These are phyloP conservation scores for Cosmorhoe ocellata DNA, from an alignment of 2,888 invertebrate species.

Conservation along the genomic window DNA sequence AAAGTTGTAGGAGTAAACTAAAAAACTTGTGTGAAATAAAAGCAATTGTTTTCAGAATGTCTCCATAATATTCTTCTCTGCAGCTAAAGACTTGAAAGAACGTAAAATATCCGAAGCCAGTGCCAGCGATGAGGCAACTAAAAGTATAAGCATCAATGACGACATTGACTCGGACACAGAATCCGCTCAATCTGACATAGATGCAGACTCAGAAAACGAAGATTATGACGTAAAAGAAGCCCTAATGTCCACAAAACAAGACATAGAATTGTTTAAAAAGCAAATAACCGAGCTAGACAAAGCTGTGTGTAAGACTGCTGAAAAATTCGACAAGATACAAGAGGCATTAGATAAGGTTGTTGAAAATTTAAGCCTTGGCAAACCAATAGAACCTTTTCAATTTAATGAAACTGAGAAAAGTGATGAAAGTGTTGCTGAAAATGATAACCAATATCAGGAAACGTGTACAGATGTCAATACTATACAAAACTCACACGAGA, in stretches of 20 bases:
- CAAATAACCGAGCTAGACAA: conserved; percentile 77
- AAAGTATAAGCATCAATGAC: conserved; percentile 29
- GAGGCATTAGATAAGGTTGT: conserved; percentile 70
- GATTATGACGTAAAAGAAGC: conserved; percentile 49
- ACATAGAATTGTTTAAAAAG: conserved; percentile 74
- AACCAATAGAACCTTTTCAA: conserved; percentile 53
- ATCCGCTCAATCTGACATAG: conserved; percentile 55
- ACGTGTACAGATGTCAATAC: conserved; percentile 22
- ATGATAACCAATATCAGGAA: conserved; percentile 2
- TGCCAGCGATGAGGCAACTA: conserved; percentile 41
- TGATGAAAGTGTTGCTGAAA: conserved; percentile 12
- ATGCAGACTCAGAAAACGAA: conserved; percentile 49
- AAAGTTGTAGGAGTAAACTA: too few relatives aligned
- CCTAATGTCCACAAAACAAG: conserved; percentile 57
- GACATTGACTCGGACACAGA: conserved; percentile 57
- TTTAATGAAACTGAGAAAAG: conserved; percentile 21
- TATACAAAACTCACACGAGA: conserved; percentile 78
- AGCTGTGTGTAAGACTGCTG: conserved; percentile 79
- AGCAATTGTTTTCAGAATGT: conserved; percentile 81
- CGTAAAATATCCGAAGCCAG: conserved; percentile 69
- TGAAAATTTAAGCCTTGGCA: conserved; percentile 63
- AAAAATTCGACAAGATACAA: conserved; percentile 81
- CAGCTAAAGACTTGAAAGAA: conserved; percentile 81
- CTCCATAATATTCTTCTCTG: conserved; percentile 95
- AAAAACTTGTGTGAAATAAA: too few relatives aligned